phyloP scores from a whole-genome alignment of 2,113 vertebrate species.

The Rhinopomastus cyanomelas region DNA sequence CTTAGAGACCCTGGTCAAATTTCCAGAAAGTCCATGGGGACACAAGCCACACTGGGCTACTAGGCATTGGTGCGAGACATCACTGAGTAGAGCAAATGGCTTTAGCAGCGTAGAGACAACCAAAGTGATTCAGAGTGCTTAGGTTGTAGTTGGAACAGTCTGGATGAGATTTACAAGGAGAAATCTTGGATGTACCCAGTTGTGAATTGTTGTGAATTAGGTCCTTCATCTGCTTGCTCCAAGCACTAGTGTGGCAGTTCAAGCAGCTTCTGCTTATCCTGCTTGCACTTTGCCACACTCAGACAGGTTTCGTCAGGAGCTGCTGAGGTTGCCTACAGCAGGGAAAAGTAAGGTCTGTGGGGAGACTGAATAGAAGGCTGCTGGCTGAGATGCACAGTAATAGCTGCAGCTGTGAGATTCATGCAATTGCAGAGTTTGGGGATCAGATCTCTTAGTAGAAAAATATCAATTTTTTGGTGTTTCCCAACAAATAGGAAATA shows the following conservation, averaged over 20 bases:
- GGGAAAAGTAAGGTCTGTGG: not conserved
- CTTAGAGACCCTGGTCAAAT: accelerated
- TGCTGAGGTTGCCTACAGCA: not conserved
- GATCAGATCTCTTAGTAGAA: not conserved
- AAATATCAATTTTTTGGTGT: not conserved
- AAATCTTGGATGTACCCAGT: not conserved
- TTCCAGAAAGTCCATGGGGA: not conserved
- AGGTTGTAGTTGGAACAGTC: accelerated
- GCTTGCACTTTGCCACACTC: not conserved
- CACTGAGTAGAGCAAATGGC: not conserved
- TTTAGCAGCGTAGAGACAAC: not conserved
- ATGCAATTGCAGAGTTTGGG: not conserved
- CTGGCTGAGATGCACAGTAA: not conserved
- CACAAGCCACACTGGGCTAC: not conserved
- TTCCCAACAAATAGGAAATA: not conserved
- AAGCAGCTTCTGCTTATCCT: not conserved
- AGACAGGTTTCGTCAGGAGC: not conserved
- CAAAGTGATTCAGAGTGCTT: not conserved
- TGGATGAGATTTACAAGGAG: not conserved
- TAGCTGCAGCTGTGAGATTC: not conserved
- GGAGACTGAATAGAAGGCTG: not conserved
- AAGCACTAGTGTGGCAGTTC: not conserved
- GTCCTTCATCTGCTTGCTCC: not conserved
- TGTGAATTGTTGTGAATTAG: not conserved
- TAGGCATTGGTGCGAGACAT: not conserved